A percentile compares a stretch with the other conserved stretches of the same genome.
These are phyloP conservation scores for Stenichneumon culpator DNA, from an alignment of 2,888 invertebrate genomes.

Conservation along the genomic window DNA sequence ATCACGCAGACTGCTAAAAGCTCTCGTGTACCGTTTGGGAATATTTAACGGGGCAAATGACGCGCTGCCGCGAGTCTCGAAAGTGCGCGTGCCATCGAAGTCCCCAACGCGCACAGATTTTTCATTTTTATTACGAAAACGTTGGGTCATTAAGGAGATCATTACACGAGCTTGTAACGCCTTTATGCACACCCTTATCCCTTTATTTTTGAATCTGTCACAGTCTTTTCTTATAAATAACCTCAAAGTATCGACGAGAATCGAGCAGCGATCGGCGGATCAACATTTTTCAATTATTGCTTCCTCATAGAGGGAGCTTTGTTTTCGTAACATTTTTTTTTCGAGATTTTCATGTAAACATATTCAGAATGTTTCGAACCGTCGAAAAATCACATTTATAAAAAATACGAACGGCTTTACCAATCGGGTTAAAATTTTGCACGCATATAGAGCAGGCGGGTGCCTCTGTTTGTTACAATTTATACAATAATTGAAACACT, in stretches of 20 bases:
- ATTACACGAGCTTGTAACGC: conserved; percentile 17
- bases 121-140: conserved; percentile 64
- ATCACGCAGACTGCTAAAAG: conserved; percentile 42
- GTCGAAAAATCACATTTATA: too few relatives aligned
- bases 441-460: too few relatives aligned
- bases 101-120: conserved; percentile 54
- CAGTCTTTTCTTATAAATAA: neutral
- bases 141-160: conserved; percentile 29
- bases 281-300: neutral
- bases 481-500: too few relatives aligned
- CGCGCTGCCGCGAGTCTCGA: conserved; percentile 7
- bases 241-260: neutral
- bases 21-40: conserved; percentile 47
- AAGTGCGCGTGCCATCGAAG: conserved; percentile 56
- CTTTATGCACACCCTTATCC: conserved; percentile 1
- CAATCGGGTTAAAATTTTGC: too few relatives aligned
- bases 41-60: conserved; percentile 56
- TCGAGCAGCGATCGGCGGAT: neutral
- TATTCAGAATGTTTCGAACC: too few relatives aligned
- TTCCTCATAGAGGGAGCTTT: too few relatives aligned
- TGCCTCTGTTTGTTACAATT: too few relatives aligned
- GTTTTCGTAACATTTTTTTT: too few relatives aligned
- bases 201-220: neutral
- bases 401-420: too few relatives aligned
- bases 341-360: too few relatives aligned